phyloP scores from a whole-genome alignment of 2,797 vertebrate genomes.

The Cossypha niveicapilla region DNA sequence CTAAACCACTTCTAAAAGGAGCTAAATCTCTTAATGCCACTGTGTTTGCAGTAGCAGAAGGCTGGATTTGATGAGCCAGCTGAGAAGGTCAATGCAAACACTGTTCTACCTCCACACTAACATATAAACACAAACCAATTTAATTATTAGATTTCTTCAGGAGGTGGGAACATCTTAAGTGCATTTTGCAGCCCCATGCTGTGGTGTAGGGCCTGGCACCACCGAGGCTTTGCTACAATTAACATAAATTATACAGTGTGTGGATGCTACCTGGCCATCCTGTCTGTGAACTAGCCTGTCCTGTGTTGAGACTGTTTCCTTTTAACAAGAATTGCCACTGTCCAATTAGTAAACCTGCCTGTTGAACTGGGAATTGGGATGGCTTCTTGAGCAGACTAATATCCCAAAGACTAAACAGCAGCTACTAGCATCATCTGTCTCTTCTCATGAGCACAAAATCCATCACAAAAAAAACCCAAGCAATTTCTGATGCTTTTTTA shows the following conservation, averaged over 20 bases:
- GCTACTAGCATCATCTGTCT: conserved; percentile 2
- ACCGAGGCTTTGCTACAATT: background rate
- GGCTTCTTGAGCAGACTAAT: background rate
- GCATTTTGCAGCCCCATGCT: background rate
- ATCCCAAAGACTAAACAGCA: background rate
- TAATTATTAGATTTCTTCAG: background rate
- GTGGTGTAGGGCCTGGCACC: background rate
- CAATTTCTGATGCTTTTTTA: conserved; percentile 37
- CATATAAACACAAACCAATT: background rate
- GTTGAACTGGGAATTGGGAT: background rate
- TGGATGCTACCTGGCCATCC: accelerated
- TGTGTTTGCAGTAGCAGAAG: background rate
- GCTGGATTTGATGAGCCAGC: background rate
- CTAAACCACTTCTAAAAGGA: background rate
- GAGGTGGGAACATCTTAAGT: background rate
- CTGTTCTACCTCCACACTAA: background rate
- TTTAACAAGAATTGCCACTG: background rate
- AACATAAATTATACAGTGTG: background rate
- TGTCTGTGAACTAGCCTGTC: background rate
- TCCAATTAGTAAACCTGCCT: background rate
- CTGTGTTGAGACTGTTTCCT: background rate
- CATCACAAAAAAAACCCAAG: background rate
- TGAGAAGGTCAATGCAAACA: background rate
- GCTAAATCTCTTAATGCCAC: background rate
- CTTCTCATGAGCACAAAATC: conserved; percentile 4